These are phyloP conservation scores for Channa argus DNA, from an alignment of 2,113 vertebrate genomes.

Conservation along the genomic window DNA sequence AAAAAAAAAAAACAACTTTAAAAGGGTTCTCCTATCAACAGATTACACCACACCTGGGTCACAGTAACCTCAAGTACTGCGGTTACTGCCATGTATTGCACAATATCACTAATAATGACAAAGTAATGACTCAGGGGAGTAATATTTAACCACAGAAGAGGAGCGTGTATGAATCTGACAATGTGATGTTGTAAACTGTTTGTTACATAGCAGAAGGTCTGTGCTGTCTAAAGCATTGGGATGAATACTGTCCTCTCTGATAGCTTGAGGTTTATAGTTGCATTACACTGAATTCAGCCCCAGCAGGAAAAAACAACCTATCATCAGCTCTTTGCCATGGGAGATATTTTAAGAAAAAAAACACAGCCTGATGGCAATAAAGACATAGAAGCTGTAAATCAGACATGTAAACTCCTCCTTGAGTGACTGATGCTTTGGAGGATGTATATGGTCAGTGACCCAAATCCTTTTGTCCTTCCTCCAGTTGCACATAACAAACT, in stretches of 20 bases:
- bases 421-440: constrained; percentile 1
- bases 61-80: constrained; percentile 32
- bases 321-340: constrained; percentile 3
- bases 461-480: constrained; percentile 45
- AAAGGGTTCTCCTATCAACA: constrained; percentile 51
- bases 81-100: constrained; percentile 24
- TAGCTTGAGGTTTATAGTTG: constrained; percentile 26
- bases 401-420: constrained; percentile 15
- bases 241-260: constrained; percentile 4
- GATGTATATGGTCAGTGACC: constrained; percentile 34
- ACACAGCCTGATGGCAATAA: constrained; percentile 11
- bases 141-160: constrained; percentile 4
- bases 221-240: constrained; percentile 3
- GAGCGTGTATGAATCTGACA: constrained; percentile 11
- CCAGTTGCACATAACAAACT: constrained; percentile 32
- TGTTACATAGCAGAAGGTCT: constrained; percentile 5
- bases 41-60: constrained; percentile 29
- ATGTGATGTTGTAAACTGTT: constrained; percentile 32
- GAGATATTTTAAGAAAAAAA: constrained; percentile 3
- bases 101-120: constrained; percentile 31
- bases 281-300: constrained; percentile 19
- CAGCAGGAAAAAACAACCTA: not conserved
- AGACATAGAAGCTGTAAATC: constrained; percentile 18
- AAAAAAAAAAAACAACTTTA: constrained; percentile 30
- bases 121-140: constrained; percentile 1